Base-by-base conservation (phyloP, 1,140 invertebrate genomes). In the Capitella teleta region DNA sequence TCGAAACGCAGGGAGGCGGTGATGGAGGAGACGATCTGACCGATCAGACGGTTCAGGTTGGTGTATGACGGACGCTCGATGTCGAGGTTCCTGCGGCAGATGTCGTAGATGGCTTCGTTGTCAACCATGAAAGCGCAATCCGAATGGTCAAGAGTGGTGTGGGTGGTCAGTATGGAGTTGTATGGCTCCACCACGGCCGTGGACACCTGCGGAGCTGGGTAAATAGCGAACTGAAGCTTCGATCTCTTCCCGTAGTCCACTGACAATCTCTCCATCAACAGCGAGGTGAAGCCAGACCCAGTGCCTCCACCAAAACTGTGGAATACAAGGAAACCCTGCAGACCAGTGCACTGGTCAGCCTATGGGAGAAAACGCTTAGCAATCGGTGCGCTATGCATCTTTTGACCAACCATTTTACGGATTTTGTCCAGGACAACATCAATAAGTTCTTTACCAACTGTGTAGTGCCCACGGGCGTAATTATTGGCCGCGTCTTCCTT, bases 261-360 rank as follows among this genome's bases (percentile, higher is more conserved):
- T 24, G 83, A 85, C 12, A 91, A 76, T 51, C 86, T 76, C 73
- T 91, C 87, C 87, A 92, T 91, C 38, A 91, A 74, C 37, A 91
- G 73, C 0, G 87, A 88, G 2, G 86, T 87, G 72, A 91, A 91
- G 3, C 87, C 87, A 26, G 85, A 87, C 5, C 87, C 87, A 54
- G 87, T 90, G 36, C 87, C 87, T 34, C 89, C 90, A 37, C 90
- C 89, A 65, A 93, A 91, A 0, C 86, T 86, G 70, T 89, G 87
- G 70, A 90, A 91, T 56, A 91, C 84, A 12, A 92, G 75, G 70
- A 91, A 91, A 16, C 87, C 87, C 69, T 91, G 86, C 1, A 82
- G 70, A 24, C 87, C 85, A 37, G 83, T 84, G 70, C 87, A 91
- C 70, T 87, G 84, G 64, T 91, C 87, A 10, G 86, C 82, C 49